Conservation (phyloP, 2,797 vertebrate genomes). For the Muraenolepis orangiensis region DNA sequence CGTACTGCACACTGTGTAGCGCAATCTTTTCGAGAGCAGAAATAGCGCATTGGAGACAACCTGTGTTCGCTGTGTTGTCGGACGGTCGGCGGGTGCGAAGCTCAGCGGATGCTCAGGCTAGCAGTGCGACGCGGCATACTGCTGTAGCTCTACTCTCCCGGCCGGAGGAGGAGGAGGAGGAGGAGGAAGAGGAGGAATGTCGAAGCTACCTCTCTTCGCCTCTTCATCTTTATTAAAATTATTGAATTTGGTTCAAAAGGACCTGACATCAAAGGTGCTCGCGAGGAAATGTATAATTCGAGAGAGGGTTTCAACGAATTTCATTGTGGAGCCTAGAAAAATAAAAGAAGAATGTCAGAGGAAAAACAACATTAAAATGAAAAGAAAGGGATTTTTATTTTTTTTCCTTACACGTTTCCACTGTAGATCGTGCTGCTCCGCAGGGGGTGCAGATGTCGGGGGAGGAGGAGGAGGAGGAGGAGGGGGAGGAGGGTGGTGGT, state of each 20-base stretch:
- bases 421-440: slow-evolving; percentile 19
- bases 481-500: not conserved
- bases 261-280: slow-evolving; percentile 73
- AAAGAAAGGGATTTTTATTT: slow-evolving; percentile 53
- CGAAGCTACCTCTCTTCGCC: slow-evolving; percentile 63
- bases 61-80: slow-evolving; percentile 60
- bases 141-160: not conserved
- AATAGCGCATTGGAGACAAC: slow-evolving; percentile 55
- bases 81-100: not conserved
- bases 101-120: not conserved
- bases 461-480: not conserved
- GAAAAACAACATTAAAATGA: slow-evolving; percentile 35
- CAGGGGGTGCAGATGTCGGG: slow-evolving; percentile 6
- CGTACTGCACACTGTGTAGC: slow-evolving; percentile 31
- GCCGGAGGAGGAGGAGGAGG: not conserved
- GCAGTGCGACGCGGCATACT: not conserved
- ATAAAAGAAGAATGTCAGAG: slow-evolving; percentile 63
- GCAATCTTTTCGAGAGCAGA: slow-evolving; percentile 31
- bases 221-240: slow-evolving; percentile 76
- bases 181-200: not conserved
- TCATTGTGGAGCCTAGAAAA: slow-evolving; percentile 53
- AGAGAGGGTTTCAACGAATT: slow-evolving; percentile 60
- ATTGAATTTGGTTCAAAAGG: slow-evolving; percentile 79
- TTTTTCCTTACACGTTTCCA: not conserved
- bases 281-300: slow-evolving; percentile 68